phyloP scores from a whole-genome alignment of 2,797 vertebrate genomes.

The Onychomys torridus region DNA sequence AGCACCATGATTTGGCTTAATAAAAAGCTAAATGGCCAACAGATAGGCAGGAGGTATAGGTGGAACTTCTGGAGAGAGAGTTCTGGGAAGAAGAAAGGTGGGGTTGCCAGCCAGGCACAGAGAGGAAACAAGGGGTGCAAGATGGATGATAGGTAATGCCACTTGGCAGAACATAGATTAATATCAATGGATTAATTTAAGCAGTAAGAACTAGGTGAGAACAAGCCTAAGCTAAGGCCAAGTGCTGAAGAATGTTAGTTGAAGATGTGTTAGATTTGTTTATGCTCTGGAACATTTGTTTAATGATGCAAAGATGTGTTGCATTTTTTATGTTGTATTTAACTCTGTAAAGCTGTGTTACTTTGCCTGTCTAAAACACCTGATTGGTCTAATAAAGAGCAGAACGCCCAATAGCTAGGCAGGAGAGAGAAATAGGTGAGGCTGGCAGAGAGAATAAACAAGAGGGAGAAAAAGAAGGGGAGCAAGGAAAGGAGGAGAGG shows the following conservation, averaged over 20 bases:
- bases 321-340: not conserved
- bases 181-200: not conserved
- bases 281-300: not conserved
- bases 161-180: not conserved
- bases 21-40: not conserved
- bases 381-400: not conserved
- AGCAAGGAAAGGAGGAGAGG: not conserved
- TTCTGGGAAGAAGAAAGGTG: not conserved
- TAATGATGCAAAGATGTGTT: not conserved
- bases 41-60: not conserved
- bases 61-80: not conserved
- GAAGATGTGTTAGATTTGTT: not conserved
- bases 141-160: not conserved
- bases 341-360: not conserved
- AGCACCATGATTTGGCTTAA: not conserved
- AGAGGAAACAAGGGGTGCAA: not conserved
- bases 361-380: not conserved
- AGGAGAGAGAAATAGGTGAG: not conserved
- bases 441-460: not conserved
- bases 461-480: not conserved
- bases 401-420: not conserved
- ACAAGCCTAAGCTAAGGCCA: not conserved
- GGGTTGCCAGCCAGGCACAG: not conserved
- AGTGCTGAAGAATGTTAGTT: not conserved
- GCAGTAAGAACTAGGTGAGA: not conserved